Evolutionary conservation across 2,113 vertebrate species (phyloP), one percentile per base, ranked within the genome.

Genomic region (Carettochelys insculpta): DNA sequence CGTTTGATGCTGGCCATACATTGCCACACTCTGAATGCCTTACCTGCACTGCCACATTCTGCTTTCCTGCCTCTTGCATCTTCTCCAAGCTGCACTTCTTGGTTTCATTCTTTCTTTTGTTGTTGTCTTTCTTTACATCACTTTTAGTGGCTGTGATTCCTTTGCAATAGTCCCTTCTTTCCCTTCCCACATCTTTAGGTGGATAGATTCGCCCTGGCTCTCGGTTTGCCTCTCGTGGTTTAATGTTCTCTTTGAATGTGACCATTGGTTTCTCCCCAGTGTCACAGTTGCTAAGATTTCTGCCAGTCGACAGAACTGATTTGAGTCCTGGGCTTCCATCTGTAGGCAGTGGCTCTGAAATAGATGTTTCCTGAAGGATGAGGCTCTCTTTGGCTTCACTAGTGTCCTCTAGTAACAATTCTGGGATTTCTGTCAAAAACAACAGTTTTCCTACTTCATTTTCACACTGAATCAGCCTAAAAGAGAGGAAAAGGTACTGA

Each of bases 231-330:
- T 99, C 99, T 48, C 98, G 96, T 11, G 99, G 99, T 95, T 99
- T 99, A 97, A 99, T 99, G 95, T 99, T 99, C 97, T 99, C 99
- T 94, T 99, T 99, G 97, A 99, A 99, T 2, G 99, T 99, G 93
- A 99, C 99, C 92, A 99, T 97, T 3, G 99, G 99, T 41, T 99
- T 98, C 87, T 99, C 99, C 77, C 98, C 97, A 8, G 97, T 27
- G 25, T 99, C 99, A 8, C 98, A 97, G 97, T 90, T 98, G 41
- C 97, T 98, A 97, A 98, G 97, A 77, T 95, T 98, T 96, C 98
- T 99, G 90, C 99, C 99, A 31, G 97, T 98, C 0, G 99, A 99
- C 78, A 99, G 98, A 88, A 99, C 98, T 3, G 99, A 99, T 90
- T 99, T 99, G 86, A 99, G 97, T 79, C 98, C 98, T 3, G 97